Evolutionary conservation across 2,888 invertebrate species (phyloP), one percentile per base, ranked within the genome.

Genomic region (Oscheius sp.): DNA sequence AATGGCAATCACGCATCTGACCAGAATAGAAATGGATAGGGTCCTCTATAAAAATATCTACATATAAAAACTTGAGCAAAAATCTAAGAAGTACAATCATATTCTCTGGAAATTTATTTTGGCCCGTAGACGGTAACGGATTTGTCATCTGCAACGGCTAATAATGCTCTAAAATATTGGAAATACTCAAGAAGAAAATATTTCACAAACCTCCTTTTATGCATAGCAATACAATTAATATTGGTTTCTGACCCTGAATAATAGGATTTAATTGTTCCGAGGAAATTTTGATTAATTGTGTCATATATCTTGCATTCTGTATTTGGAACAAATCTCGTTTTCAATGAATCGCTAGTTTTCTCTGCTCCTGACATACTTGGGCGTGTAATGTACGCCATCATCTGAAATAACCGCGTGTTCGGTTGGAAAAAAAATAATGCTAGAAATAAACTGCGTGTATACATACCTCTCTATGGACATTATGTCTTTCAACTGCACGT

Each of bases 101-200:
- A 61, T 35, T 41, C 3, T 6, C 9, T 9, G 35, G 9, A 21
- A 41, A 52, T 21, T 46, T 18, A 55, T 45, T 69, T 69, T 21
- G 27, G 52, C n/a, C 56, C 69, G 27, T 56, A 69, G 6, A 69
- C 45, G 18, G 56, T 53, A 16, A 71, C 61, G 18, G 16, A 61
- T 43, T 71, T 59, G n/a, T 71, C 71, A 27, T 71, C 71, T 3
- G 71, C 59, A 23, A 71, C 49, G n/a, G 71, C 61, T 7, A 71
- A 3, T 12, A 71, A 61, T 21, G 46, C 23, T 49, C 71, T 71
- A 27, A 29, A 71, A 58, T 3, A n/a, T 6, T 25, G 23, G 13
- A 18, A 41, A 56, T 35, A 59, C 2, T 27, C 13, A n/a, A 7
- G 3, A 55, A 55, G 21, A 55, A 55, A 6, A 35, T 16, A 2